Evolutionary conservation across 2,113 vertebrate genomes (phyloP).

Genomic region (Hylia prasina): DNA sequence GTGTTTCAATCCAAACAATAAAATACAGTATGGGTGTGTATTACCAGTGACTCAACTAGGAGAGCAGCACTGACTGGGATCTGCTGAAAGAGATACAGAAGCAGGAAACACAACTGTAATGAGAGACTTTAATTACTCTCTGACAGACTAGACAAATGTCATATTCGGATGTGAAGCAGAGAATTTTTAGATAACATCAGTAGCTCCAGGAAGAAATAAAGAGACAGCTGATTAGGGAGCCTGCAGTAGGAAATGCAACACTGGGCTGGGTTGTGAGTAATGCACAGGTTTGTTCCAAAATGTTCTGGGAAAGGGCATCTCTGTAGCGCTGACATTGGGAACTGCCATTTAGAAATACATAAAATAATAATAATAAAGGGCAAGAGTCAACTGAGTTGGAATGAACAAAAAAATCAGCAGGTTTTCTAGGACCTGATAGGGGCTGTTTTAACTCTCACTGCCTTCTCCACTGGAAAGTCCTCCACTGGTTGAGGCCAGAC

Average conservation of each 20-base stretch:
- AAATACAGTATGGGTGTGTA: not conserved
- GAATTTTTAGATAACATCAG: constrained; percentile 23
- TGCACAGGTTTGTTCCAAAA: not conserved
- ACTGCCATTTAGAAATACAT: not conserved
- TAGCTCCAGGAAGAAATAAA: not conserved
- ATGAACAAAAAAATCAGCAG: not conserved
- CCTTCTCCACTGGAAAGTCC: not conserved
- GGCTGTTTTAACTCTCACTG: not conserved
- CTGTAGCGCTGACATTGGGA: not conserved
- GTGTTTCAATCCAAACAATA: not conserved
- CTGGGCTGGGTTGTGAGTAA: not conserved
- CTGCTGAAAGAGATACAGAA: not conserved
- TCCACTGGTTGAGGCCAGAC: not conserved
- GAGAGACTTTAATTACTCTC: constrained; percentile 23
- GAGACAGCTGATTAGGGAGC: not conserved
- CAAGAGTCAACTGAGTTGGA: not conserved
- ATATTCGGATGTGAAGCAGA: not conserved
- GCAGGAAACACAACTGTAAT: constrained; percentile 12
- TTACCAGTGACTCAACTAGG: not conserved
- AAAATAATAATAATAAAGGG: not conserved
- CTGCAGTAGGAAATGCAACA: not conserved
- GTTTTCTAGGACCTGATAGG: not conserved
- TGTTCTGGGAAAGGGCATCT: not conserved
- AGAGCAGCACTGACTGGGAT: not conserved
- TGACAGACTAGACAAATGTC: not conserved